A percentile compares a stretch with the other conserved stretches of the same genome.
These are phyloP conservation scores for Xenops minutus DNA, from an alignment of 2,797 vertebrate species.

Conservation along the genomic window DNA sequence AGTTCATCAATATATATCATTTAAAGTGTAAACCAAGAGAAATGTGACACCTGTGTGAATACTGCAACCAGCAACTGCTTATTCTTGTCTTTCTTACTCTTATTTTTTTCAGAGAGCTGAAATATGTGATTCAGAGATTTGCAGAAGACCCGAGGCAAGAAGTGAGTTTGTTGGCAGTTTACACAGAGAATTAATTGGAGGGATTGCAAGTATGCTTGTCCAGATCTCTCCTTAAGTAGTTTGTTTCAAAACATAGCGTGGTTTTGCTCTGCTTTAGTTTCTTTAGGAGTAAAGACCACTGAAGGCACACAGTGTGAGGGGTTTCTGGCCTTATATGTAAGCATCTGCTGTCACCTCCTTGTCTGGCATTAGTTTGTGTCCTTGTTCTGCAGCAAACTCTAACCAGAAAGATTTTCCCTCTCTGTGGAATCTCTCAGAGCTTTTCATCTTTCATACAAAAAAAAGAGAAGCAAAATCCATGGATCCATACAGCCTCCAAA, in stretches of 20 bases:
- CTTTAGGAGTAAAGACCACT: neutral
- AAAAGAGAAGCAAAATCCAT: neutral
- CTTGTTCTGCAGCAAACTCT: neutral
- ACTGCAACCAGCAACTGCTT: neutral
- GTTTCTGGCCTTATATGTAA: neutral
- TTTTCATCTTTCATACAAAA: neutral
- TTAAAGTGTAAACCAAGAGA: neutral
- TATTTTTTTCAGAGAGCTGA: conserved; percentile 86
- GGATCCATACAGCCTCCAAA: neutral
- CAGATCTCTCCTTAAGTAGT: neutral
- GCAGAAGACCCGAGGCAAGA: conserved; percentile 96
- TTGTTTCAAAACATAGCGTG: neutral
- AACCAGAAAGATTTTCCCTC: neutral
- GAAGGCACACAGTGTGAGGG: neutral
- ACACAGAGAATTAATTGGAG: neutral
- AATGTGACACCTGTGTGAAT: neutral
- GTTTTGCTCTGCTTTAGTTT: neutral
- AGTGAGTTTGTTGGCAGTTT: conserved; percentile 76
- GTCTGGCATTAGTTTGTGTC: neutral
- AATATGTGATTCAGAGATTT: conserved; percentile 98
- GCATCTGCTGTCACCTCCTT: neutral
- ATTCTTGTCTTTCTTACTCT: neutral
- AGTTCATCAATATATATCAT: neutral
- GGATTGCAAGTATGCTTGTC: neutral
- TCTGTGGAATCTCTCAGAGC: neutral